These are phyloP conservation scores for Laodelphax striatellus DNA, from an alignment of 1,140 invertebrate species.

Conservation along the genomic window DNA sequence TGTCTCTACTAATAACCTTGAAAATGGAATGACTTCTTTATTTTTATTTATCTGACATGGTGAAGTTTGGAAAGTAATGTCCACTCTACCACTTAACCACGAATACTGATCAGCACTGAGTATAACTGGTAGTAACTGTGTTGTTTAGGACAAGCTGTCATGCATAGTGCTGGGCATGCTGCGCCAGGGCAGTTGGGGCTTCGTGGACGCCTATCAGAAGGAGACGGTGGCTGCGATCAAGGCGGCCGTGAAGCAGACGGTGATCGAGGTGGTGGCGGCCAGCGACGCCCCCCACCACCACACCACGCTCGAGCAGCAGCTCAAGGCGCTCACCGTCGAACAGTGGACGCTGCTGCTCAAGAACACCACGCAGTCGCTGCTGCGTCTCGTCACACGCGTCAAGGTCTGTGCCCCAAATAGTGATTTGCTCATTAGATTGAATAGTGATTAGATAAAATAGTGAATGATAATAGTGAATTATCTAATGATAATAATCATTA, in stretches of 20 bases:
- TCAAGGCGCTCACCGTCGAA: conserved; percentile 46
- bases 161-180: conserved; percentile 83
- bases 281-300: conserved; percentile 38
- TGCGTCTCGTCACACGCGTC: conserved; percentile 41
- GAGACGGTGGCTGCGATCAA: conserved; percentile 83
- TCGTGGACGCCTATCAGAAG: conserved; percentile 78
- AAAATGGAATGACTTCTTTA: too few relatives aligned
- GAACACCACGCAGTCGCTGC: conserved; percentile 51
- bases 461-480: too few relatives aligned
- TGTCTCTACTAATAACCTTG: too few relatives aligned
- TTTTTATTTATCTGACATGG: too few relatives aligned
- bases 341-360: conserved; percentile 72
- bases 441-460: too few relatives aligned
- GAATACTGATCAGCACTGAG: too few relatives aligned
- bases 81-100: too few relatives aligned
- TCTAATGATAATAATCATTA: too few relatives aligned
- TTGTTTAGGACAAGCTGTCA: conserved; percentile 63
- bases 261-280: conserved; percentile 63
- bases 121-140: too few relatives aligned
- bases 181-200: conserved; percentile 72
- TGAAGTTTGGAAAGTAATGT: too few relatives aligned
- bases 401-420: conserved; percentile 34
- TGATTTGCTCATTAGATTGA: too few relatives aligned
- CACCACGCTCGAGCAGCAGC: conserved; percentile 40
- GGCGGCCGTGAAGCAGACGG: conserved; percentile 77